These are phyloP conservation scores for Kryptolebias marmoratus DNA, from an alignment of 2,113 vertebrate genomes.

Conservation along the genomic window DNA sequence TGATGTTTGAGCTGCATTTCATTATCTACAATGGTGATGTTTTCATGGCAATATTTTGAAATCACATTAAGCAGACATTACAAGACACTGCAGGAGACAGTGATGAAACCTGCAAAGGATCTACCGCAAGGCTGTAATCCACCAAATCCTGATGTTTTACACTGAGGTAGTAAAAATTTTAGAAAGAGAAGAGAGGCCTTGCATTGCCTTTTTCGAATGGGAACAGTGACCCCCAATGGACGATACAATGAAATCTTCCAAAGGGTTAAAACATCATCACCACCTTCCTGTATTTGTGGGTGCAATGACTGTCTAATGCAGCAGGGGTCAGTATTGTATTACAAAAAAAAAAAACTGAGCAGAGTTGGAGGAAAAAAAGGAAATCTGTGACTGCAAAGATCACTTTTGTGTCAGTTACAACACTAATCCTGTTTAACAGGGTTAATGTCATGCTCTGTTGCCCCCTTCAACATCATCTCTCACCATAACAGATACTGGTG, in stretches of 20 bases:
- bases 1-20: constrained; percentile 46
- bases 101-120: constrained; percentile 56
- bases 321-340: constrained; percentile 81
- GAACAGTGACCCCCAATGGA: constrained; percentile 85
- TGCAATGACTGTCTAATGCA: constrained; percentile 59
- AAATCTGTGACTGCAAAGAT: constrained; percentile 57
- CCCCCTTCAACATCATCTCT: background rate
- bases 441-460: constrained; percentile 66
- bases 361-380: background rate
- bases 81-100: constrained; percentile 61
- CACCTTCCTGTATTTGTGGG: background rate
- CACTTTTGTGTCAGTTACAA: constrained; percentile 75
- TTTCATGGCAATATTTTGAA: constrained; percentile 65
- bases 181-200: constrained; percentile 30
- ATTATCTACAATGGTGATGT: constrained; percentile 65
- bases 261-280: constrained; percentile 57
- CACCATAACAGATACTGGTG: constrained; percentile 25
- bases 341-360: constrained; percentile 18
- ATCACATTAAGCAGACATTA: constrained; percentile 74
- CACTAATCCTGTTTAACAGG: constrained; percentile 74
- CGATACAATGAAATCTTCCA: constrained; percentile 36
- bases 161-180: constrained; percentile 66
- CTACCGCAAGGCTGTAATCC: constrained; percentile 39
- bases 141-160: constrained; percentile 49
- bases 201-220: constrained; percentile 64